These are phyloP conservation scores for Cotesia typhae DNA, from an alignment of 1,140 invertebrate species.

Conservation along the genomic window DNA sequence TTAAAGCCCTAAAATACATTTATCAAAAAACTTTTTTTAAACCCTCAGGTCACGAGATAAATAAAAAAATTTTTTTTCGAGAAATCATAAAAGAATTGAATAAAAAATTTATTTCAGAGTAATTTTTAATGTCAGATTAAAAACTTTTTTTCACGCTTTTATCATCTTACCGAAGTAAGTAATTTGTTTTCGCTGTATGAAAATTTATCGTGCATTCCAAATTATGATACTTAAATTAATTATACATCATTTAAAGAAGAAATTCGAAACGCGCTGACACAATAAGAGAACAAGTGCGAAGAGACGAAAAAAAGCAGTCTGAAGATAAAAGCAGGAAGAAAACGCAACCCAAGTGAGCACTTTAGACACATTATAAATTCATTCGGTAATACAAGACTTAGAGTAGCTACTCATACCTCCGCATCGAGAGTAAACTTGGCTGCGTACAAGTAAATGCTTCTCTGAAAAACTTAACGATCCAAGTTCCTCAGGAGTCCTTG, in stretches of 20 bases:
- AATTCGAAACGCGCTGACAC: background rate
- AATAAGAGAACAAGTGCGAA: constrained; percentile 23
- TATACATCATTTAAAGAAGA: background rate
- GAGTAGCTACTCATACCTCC: constrained; percentile 14
- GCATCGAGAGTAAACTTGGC: background rate
- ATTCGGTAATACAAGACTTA: constrained; percentile 11
- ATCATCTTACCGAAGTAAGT: too few relatives aligned
- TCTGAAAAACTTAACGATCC: constrained; percentile 14
- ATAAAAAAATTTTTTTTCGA: too few relatives aligned
- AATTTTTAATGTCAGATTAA: too few relatives aligned
- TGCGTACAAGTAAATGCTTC: constrained; percentile 1
- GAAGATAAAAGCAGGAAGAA: background rate
- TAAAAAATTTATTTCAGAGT: too few relatives aligned
- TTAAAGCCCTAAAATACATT: too few relatives aligned
- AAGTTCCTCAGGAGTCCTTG: constrained; percentile 14
- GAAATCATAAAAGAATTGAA: too few relatives aligned
- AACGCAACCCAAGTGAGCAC: constrained; percentile 13
- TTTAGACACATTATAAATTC: constrained; percentile 29
- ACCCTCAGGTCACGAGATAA: too few relatives aligned
- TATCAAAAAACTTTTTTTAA: too few relatives aligned
- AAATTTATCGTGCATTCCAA: too few relatives aligned
- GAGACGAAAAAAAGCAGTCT: constrained; percentile 10
- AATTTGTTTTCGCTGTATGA: too few relatives aligned
- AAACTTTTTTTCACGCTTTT: too few relatives aligned
- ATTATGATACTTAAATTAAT: too few relatives aligned